Evolutionary conservation across 2,888 invertebrate genomes (phyloP).

Genomic region (Eretmocerus hayati): DNA sequence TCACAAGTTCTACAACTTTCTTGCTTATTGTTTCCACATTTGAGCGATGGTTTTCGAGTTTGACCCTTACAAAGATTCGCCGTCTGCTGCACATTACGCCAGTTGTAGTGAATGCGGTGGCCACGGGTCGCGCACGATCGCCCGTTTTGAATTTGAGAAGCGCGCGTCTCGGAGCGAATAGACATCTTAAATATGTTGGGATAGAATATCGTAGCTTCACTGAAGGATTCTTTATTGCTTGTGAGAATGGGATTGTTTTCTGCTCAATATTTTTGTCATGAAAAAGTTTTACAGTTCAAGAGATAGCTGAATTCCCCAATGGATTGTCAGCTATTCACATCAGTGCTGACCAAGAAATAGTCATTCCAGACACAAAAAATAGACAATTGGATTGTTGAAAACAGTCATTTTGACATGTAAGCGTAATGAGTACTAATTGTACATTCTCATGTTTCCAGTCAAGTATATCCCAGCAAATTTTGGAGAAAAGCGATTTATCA

Average conservation of each 20-base stretch:
- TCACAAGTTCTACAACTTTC: too few relatives aligned
- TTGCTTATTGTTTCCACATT: too few relatives aligned
- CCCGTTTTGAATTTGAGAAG: too few relatives aligned
- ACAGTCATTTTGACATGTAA: conserved; percentile 32
- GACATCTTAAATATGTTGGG: conserved; percentile 27
- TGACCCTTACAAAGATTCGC: too few relatives aligned
- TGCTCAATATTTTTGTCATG: conserved; percentile 24
- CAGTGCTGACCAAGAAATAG: conserved; percentile 74
- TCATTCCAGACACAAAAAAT: conserved; percentile 58
- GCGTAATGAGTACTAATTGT: not conserved
- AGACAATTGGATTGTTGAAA: conserved; percentile 49
- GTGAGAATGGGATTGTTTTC: conserved; percentile 31
- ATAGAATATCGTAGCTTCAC: conserved; percentile 35
- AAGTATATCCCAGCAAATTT: conserved; percentile 55
- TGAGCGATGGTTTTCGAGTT: too few relatives aligned
- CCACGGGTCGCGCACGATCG: too few relatives aligned
- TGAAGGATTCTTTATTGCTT: conserved; percentile 32
- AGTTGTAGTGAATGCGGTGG: too few relatives aligned
- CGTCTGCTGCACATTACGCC: too few relatives aligned
- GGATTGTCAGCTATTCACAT: conserved; percentile 58
- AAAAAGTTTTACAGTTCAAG: conserved; percentile 15
- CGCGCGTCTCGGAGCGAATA: too few relatives aligned
- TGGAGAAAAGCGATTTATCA: conserved; percentile 68
- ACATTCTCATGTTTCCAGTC: conserved; percentile 40
- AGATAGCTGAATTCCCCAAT: conserved; percentile 24